Base-by-base conservation (phyloP, 2,888 invertebrate species). In the Hydraecia micacea region DNA sequence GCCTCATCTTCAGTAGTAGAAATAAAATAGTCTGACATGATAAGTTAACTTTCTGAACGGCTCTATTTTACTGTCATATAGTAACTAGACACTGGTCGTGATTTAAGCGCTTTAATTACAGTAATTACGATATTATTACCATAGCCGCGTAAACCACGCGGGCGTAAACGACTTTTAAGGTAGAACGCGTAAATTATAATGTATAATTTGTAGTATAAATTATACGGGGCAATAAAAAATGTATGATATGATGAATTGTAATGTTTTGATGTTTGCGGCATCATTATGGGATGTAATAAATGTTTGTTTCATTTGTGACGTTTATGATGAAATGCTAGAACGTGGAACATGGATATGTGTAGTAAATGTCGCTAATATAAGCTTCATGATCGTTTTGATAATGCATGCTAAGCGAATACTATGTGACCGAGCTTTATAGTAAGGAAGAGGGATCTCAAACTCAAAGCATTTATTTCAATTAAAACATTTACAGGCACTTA, bases 81-180 rank as follows among this genome's bases (percentile, higher is more conserved):
- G 76, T 76, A 78, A 79, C 86, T 78, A 81, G 83, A 79, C 65
- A 81, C 80, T 78, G 68, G 62, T 66, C 63, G 73, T 86, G 84
- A 87, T 88, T 83, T 81, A 87, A 86, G 75, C 73, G 74, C 73
- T 86, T 88, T 86, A 83, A 89, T 87, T 86, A 77, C 86, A 76
- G 79, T 81, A 74, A 88, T 89, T 85, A 89, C 73, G 63, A 80
- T 78, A 81, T 85, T 85, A 85, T 84, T 87, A 87, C 85, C 71
- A 75, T 68, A 77, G 82, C 66, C 73, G 77, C 73, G 82, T 83
- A 86, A 86, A 78, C 71, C 79, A 73, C 75, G 74, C 73, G 25
- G 69, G 55, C 80, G 80, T 85, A 79, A 78, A 73, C 76, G 49
- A 83, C 70, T 79, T 84, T 75, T 79, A 82, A 80, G 73, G 74